Conservation (phyloP, 2,797 vertebrate genomes). For the Capromys pilorides region DNA sequence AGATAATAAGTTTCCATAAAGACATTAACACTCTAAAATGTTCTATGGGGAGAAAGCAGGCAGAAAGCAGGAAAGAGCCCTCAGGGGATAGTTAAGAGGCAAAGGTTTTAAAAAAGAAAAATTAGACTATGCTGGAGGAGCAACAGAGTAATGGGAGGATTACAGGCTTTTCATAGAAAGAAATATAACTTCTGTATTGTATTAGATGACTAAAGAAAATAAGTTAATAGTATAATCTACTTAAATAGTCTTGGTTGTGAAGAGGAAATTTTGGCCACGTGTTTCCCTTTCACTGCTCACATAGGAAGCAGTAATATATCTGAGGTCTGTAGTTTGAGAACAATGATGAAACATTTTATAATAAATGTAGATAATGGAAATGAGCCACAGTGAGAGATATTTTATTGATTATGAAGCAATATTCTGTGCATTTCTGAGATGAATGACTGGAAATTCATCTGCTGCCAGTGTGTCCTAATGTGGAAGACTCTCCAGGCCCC, state of each 20-base stretch:
- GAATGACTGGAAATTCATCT: background rate
- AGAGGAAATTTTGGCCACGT: background rate
- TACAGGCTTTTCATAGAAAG: background rate
- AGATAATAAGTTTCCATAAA: background rate
- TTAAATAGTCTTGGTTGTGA: background rate
- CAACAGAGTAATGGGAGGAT: background rate
- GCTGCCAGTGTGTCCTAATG: background rate
- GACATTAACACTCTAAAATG: background rate
- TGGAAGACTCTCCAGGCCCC: background rate
- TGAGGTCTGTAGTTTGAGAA: background rate
- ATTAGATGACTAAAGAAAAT: background rate
- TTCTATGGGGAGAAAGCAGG: background rate
- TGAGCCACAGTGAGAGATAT: background rate
- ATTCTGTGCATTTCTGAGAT: background rate
- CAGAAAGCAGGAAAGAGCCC: background rate
- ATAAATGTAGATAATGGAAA: background rate
- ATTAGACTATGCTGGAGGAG: background rate
- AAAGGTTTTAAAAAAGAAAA: background rate
- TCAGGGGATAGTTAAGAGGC: background rate
- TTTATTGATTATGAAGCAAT: background rate
- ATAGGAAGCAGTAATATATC: background rate
- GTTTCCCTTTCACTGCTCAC: background rate
- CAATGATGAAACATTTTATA: background rate
- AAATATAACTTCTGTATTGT: background rate
- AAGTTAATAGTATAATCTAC: background rate